Evolutionary conservation across 2,797 vertebrate genomes (phyloP).

Genomic region (Austrolebias charrua): DNA sequence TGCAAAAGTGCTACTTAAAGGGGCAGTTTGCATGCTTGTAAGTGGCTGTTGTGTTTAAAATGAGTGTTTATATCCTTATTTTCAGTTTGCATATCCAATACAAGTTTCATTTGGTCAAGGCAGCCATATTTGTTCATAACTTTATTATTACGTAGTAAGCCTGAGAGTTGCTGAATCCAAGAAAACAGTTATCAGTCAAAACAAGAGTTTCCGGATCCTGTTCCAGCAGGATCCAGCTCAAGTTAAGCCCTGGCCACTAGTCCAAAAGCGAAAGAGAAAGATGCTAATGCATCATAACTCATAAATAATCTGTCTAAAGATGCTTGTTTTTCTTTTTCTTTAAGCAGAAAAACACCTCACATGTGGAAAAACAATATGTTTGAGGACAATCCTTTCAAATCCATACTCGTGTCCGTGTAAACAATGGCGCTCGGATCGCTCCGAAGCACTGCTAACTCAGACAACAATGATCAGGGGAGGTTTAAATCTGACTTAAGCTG

Average conservation of each 20-base stretch:
- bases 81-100: no score
- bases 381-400: constrained; percentile 53
- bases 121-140: no score
- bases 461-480: constrained; percentile 62
- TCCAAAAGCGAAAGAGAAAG: neutral
- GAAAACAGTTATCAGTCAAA: no score
- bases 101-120: no score
- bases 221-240: no score
- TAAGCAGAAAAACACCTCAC: constrained; percentile 3
- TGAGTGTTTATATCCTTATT: no score
- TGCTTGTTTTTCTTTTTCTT: neutral
- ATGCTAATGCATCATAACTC: neutral
- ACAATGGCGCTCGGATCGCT: constrained; percentile 61
- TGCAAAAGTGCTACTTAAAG: no score
- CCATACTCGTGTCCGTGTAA: constrained; percentile 49
- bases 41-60: no score
- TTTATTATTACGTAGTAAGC: no score
- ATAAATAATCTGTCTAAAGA: neutral
- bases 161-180: no score
- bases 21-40: no score
- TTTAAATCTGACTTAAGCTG: constrained; percentile 77
- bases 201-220: no score
- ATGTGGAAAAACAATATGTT: constrained; percentile 1
- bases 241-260: neutral
- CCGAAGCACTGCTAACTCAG: constrained; percentile 46